Conservation (phyloP, 1,140 invertebrate species). For the Apis dorsata region DNA sequence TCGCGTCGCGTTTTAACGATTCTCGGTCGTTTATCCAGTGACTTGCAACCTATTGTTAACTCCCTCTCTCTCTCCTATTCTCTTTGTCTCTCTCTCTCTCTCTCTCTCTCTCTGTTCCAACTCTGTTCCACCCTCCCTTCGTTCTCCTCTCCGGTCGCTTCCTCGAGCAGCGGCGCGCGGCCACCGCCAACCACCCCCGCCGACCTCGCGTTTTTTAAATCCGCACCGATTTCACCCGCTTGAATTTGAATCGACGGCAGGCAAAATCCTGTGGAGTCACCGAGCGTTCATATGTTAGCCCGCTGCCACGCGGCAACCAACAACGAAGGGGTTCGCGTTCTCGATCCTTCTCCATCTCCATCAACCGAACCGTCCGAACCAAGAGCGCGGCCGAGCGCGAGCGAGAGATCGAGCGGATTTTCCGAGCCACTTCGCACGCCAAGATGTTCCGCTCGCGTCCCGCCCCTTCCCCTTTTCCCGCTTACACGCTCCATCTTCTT, state of each 20-base stretch:
- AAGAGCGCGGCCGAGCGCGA: conserved; percentile 39
- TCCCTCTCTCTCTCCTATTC: conserved; percentile 38
- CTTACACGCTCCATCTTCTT: too few relatives aligned
- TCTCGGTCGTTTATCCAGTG: conserved; percentile 80
- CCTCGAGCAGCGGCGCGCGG: conserved; percentile 2
- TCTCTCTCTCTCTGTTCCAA: conserved; percentile 21
- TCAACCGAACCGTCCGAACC: conserved; percentile 44
- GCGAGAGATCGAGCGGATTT: conserved; percentile 50
- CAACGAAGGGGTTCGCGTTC: conserved; percentile 25
- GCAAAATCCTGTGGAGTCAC: conserved; percentile 77
- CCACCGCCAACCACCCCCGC: background rate
- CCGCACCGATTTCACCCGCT: conserved; percentile 65
- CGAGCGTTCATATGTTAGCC: conserved; percentile 79
- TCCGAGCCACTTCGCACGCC: conserved; percentile 55
- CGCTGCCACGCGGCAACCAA: conserved; percentile 50
- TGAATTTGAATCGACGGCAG: conserved; percentile 77
- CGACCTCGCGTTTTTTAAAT: conserved; percentile 62
- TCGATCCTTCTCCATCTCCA: conserved; percentile 10
- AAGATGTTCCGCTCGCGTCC: conserved; percentile 49
- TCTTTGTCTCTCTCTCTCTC: conserved; percentile 45
- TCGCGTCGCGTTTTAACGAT: conserved; percentile 76
- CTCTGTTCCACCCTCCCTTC: conserved; percentile 52
- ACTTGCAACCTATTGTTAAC: conserved; percentile 79
- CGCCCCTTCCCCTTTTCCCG: background rate
- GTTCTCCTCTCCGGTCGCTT: conserved; percentile 35